These are phyloP conservation scores for Gasterosteus nipponicus DNA, from an alignment of 2,113 vertebrate genomes.

Conservation along the genomic window DNA sequence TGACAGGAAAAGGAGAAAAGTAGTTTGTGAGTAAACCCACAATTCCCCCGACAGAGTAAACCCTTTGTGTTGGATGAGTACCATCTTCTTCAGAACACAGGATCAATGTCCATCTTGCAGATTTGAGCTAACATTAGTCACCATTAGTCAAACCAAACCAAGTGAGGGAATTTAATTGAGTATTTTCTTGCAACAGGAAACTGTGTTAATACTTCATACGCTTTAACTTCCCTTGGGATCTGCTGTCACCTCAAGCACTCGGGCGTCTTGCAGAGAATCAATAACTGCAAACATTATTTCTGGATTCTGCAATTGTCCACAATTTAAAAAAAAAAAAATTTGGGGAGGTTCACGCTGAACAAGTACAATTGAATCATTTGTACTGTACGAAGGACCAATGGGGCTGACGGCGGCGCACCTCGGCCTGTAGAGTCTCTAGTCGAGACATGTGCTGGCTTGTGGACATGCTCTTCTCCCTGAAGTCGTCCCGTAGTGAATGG, in stretches of 20 bases:
- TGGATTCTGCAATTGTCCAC: background rate
- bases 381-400: background rate
- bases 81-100: background rate
- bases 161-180: background rate
- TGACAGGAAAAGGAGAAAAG: slow-evolving; percentile 19
- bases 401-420: slow-evolving; percentile 82
- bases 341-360: background rate
- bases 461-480: slow-evolving; percentile 93
- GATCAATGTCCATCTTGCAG: background rate
- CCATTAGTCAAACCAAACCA: background rate
- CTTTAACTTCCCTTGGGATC: background rate
- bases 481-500: slow-evolving; percentile 92
- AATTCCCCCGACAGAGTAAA: background rate
- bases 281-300: slow-evolving; percentile 1
- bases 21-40: slow-evolving; percentile 17
- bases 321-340: background rate
- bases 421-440: slow-evolving; percentile 93
- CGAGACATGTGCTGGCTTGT: slow-evolving; percentile 93
- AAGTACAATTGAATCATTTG: background rate
- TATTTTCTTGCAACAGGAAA: background rate
- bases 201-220: background rate
- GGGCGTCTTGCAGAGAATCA: background rate
- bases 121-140: background rate
- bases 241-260: background rate
- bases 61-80: background rate